phyloP scores from a whole-genome alignment of 2,113 vertebrate species.

The Lepisosteus oculatus region DNA sequence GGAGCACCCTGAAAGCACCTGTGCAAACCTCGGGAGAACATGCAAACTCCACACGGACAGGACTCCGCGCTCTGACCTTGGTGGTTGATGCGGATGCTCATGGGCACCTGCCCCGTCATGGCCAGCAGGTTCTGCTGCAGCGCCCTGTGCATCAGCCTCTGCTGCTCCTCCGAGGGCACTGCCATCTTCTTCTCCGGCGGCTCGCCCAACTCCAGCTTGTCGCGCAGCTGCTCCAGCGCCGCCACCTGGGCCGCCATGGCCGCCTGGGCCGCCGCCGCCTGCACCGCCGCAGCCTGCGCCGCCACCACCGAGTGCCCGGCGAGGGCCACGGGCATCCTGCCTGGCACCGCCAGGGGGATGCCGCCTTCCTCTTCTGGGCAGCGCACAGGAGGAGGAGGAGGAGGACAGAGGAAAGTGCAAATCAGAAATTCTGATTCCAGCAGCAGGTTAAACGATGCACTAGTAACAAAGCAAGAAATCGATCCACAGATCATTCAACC shows the following conservation, averaged over 20 bases:
- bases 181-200: conserved; percentile 95
- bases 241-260: conserved; percentile 81
- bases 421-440: background rate
- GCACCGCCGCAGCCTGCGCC: conserved; percentile 72
- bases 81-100: conserved; percentile 96
- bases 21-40: no score
- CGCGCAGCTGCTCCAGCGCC: conserved; percentile 89
- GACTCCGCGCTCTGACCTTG: conserved; percentile 67
- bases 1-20: no score
- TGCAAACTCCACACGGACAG: no score
- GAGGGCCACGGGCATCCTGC: conserved; percentile 71
- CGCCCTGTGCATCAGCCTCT: conserved; percentile 85
- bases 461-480: background rate
- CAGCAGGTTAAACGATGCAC: background rate
- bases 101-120: conserved; percentile 91
- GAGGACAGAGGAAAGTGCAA: background rate
- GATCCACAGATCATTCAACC: no score
- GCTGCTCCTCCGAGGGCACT: conserved; percentile 82
- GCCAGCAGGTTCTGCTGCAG: conserved; percentile 94
- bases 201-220: conserved; percentile 89
- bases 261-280: conserved; percentile 70
- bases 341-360: conserved; percentile 63
- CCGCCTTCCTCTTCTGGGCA: conserved; percentile 77
- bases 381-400: conserved; percentile 14
- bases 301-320: conserved; percentile 77